Base-by-base conservation (phyloP, 1,140 invertebrate species). In the Ceratina calcarata region DNA sequence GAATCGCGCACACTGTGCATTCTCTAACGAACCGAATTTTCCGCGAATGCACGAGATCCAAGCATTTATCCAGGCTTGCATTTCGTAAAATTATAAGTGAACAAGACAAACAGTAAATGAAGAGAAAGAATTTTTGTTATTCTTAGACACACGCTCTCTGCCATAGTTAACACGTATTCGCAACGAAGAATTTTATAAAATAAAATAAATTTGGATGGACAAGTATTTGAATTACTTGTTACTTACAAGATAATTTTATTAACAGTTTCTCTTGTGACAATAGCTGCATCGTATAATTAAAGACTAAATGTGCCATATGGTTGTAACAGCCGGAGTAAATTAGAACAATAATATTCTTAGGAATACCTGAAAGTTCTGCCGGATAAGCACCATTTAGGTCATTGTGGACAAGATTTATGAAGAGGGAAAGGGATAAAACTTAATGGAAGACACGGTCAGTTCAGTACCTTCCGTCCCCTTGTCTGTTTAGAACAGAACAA, bases 41-140 rank as follows among this genome's bases (percentile, higher is more conserved):
- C 68, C 70, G 49, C 75, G 51, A 64, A 76, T 67, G 32, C 60
- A 61, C 13, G 24, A 20, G 55, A 72, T 83, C 62, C 58, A 45
- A 61, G 15, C 24, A 53, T 60, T 62, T 57, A 85, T 60, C 68
- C 51, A 53, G 49, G 58, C 53, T n/a, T 55, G 55, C 8, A 45
- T 37, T 77, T 65, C 49, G 37, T 64, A 60, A 60, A 45, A 15
- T 55, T 7, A 32, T 24, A 7, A 70, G 18, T 7, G 16, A 60
- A 45, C 37, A 10, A 37, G 55, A 45, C 27, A 45, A 62, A 64
- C 15, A 51, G 24, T 51, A 62, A 62, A 51, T 62, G 61, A 73
- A 73, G 37, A 7, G 32, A 32, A 62, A 62, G 37, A 45, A 45
- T 45, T 45, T 32, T 32, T 4, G 27, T 32, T 32, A 32, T 32